A percentile compares a stretch with the other conserved stretches of the same genome.
These are phyloP conservation scores for Teleogryllus occipitalis DNA, from an alignment of 1,140 invertebrate species.

Conservation along the genomic window DNA sequence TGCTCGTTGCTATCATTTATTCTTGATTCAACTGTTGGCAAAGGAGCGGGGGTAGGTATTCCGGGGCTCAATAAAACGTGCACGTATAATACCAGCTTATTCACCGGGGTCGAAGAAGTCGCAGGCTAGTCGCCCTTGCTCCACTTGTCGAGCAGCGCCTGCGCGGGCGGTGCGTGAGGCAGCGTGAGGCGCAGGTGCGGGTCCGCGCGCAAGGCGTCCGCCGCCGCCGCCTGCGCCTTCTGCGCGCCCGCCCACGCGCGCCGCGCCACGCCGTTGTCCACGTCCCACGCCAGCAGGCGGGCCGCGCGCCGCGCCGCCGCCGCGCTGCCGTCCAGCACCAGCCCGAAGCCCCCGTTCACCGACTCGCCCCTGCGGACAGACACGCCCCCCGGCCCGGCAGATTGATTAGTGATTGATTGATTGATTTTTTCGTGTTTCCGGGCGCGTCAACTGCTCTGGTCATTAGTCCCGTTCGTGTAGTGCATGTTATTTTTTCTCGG, in stretches of 20 bases:
- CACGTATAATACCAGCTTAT: too few species aligned
- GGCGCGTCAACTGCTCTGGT: too few species aligned
- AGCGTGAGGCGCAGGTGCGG: conserved; percentile 43
- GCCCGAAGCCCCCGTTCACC: conserved; percentile 60
- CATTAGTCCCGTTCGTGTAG: too few species aligned
- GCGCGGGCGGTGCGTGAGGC: conserved; percentile 28
- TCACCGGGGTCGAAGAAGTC: too few species aligned
- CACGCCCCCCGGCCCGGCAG: too few species aligned
- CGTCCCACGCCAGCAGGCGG: conserved; percentile 56
- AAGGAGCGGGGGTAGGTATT: too few species aligned
- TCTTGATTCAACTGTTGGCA: too few species aligned
- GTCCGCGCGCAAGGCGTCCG: conserved; percentile 42
- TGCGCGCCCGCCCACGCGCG: conserved; percentile 41
- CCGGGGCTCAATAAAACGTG: too few species aligned
- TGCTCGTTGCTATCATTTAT: too few species aligned
- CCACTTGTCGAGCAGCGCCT: conserved; percentile 4
- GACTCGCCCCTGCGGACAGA: conserved; percentile 51
- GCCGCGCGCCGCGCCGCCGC: conserved; percentile 42
- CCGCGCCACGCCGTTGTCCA: conserved; percentile 51
- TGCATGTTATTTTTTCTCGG: too few species aligned
- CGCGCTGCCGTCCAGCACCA: conserved; percentile 53
- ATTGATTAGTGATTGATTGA: too few species aligned
- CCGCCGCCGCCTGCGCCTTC: conserved; percentile 44
- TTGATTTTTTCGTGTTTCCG: too few species aligned
- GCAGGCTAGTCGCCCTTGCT: background rate